Base-by-base conservation (phyloP, 1,140 invertebrate genomes). In the Drosophila navojoa region DNA sequence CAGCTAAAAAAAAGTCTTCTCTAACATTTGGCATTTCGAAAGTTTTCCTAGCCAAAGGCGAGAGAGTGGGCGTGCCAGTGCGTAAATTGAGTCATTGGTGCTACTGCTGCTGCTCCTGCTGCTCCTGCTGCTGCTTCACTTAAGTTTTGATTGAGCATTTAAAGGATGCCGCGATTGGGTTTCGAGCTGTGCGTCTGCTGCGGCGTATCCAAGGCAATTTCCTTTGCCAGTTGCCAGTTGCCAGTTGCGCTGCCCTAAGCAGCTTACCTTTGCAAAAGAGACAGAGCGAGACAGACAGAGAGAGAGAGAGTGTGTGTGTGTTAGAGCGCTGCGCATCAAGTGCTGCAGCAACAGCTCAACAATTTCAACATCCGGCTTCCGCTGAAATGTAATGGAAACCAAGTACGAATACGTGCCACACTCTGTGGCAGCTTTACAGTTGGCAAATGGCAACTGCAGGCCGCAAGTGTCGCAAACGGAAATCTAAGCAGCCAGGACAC, bases 361-460 rank as follows among this genome's bases (percentile, higher is more conserved):
- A 85, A 85, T 85, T 85, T 85, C 70, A 85, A 80, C 81, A 85
- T 85, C 81, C 81, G 77, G 77, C 77, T 80, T 85, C 77, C 81
- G 81, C 50, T 85, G 81, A 77, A 85, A 75, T 85, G 81, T 86
- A 85, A 85, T 85, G 77, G 81, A 85, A 85, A 85, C 81, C 69
- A 58, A 64, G 47, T 25, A 25, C 11, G 32, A 52, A 55, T 60
- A 42, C 79, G 62, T 68, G 76, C 68, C 80, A 58, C 58, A 79
- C 64, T 75, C 75, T 77, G 79, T 60, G 75, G 76, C 73, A 63
- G 57, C 77, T 71, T 79, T 76, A 75, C 69, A 76, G 75, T 75
- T 74, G 60, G 72, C 55, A 72, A 74, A 63, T 70, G 52, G 55
- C 72, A 42, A 57, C 73, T 64, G 62, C 38, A 54, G 58, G 29